phyloP scores from a whole-genome alignment of 2,797 vertebrate genomes.

The Mormyrops attenuatus region DNA sequence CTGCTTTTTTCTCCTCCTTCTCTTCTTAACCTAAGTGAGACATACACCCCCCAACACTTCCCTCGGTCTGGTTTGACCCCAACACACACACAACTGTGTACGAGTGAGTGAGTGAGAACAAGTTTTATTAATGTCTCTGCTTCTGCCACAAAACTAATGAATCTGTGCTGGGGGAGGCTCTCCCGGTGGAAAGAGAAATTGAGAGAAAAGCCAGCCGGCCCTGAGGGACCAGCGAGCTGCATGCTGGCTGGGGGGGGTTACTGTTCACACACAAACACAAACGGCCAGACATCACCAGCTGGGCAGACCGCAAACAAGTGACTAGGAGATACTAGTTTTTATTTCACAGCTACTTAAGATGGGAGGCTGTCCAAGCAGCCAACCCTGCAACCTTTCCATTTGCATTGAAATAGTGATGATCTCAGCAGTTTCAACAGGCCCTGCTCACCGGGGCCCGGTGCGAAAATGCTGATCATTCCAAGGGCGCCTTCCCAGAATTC shows the following conservation, averaged over 20 bases:
- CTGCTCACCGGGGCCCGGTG: not conserved
- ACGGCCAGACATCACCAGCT: not conserved
- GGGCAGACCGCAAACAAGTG: not conserved
- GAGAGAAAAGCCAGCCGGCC: not conserved
- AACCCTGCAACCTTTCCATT: not conserved
- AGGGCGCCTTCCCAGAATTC: not conserved
- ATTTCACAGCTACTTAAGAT: not conserved
- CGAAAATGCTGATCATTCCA: not conserved
- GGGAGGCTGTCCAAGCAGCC: not conserved
- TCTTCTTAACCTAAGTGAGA: not conserved
- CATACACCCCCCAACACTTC: not conserved
- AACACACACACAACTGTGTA: not conserved
- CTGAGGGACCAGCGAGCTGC: not conserved
- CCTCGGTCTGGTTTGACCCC: not conserved
- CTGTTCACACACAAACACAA: not conserved
- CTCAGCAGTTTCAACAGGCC: not conserved
- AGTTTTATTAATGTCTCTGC: not conserved
- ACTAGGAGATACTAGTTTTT: not conserved
- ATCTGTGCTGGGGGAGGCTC: not conserved
- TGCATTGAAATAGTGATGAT: not conserved
- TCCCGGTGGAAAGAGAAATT: not conserved
- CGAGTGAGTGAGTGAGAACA: not conserved
- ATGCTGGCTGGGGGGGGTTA: not conserved
- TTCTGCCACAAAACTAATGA: slow-evolving; percentile 3
- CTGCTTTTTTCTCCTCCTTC: not conserved